A percentile compares a stretch with the other conserved stretches of the same genome.
These are phyloP conservation scores for Cheilosia pagana DNA, from an alignment of 2,888 invertebrate genomes.

Conservation along the genomic window DNA sequence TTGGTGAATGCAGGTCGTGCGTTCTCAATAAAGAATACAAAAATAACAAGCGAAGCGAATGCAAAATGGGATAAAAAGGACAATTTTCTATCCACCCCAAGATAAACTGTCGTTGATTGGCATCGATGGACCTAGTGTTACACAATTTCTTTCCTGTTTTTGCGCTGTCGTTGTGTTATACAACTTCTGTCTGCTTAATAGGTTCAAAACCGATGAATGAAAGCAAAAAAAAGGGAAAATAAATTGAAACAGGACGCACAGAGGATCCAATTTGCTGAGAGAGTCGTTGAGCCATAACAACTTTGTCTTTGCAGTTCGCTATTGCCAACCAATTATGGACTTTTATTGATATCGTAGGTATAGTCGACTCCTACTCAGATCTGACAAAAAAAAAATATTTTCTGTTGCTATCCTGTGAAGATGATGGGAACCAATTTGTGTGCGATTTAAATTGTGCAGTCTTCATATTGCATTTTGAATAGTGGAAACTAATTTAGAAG, in stretches of 20 bases:
- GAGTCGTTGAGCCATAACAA: conserved; percentile 5
- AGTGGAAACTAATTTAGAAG: no score
- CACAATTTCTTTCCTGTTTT: neutral
- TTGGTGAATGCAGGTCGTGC: conserved; percentile 16
- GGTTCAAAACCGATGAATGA: neutral
- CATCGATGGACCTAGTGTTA: neutral
- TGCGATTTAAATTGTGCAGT: no score
- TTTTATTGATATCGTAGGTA: no score
- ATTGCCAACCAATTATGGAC: neutral
- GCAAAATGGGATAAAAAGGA: conserved; percentile 10
- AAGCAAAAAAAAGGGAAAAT: neutral
- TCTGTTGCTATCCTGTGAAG: no score
- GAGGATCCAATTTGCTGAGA: conserved; percentile 12
- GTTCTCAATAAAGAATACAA: conserved; percentile 13
- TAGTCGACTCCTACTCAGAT: no score
- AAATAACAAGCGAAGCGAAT: conserved; percentile 4
- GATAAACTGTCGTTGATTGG: conserved; percentile 38
- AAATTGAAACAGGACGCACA: neutral
- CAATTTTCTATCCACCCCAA: conserved; percentile 8
- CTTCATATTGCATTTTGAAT: no score
- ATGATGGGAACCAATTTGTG: no score
- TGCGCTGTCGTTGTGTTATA: conserved; percentile 4
- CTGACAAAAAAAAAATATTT: no score
- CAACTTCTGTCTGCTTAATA: neutral
- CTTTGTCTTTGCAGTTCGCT: neutral